Evolutionary conservation across 2,113 vertebrate genomes (phyloP).

Genomic region (Podarcis muralis): DNA sequence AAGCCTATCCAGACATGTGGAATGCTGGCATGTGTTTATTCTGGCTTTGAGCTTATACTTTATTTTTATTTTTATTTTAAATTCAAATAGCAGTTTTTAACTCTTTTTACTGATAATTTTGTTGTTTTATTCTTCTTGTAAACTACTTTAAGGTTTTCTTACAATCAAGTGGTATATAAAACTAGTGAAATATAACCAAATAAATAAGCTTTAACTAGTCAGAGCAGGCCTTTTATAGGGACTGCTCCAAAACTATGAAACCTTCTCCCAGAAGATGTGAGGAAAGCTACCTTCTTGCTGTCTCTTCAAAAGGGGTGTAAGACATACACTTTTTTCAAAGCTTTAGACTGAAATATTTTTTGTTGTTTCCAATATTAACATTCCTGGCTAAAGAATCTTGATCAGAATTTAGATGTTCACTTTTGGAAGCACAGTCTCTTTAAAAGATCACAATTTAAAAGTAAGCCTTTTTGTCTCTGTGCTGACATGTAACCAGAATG

Average conservation of each 20-base stretch:
- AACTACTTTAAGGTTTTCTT: too few relatives aligned
- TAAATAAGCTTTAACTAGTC: not conserved
- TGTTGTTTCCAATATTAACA: not conserved
- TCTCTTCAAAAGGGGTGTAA: not conserved
- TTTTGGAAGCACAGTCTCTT: not conserved
- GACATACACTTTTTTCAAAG: too few relatives aligned
- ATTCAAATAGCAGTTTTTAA: too few relatives aligned
- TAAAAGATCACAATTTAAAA: not conserved
- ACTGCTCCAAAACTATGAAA: not conserved
- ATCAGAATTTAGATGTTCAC: not conserved
- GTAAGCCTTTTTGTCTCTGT: not conserved
- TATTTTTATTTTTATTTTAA: too few relatives aligned
- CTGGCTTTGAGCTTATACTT: too few relatives aligned
- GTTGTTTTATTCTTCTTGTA: too few relatives aligned
- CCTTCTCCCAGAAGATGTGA: not conserved
- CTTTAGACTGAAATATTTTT: not conserved
- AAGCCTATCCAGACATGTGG: too few relatives aligned
- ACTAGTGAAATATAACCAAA: too few relatives aligned
- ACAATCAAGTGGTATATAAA: too few relatives aligned
- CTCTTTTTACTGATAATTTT: too few relatives aligned
- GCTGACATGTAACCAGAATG: not conserved
- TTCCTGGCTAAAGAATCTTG: not conserved
- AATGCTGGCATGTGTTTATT: too few relatives aligned
- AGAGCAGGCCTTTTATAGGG: not conserved
- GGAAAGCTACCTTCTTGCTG: not conserved